Percentiles rank a stretch among this genome's conserved stretches.
phyloP scores from a whole-genome alignment of 2,888 invertebrate genomes.

The Caenorhabditis sinica region DNA sequence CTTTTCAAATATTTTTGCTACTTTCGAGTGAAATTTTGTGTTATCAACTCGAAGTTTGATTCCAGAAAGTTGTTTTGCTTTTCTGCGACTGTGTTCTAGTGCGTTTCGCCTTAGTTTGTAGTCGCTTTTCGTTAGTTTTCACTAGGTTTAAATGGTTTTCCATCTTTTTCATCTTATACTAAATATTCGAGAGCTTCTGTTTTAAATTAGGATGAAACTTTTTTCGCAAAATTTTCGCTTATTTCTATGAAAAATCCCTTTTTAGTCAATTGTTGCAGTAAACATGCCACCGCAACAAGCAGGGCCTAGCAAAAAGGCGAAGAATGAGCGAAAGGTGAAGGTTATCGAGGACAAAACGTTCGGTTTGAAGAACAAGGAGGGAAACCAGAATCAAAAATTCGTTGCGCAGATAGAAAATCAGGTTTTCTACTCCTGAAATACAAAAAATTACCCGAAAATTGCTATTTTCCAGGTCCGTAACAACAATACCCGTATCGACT shows the following conservation, averaged over 20 bases:
- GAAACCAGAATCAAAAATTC: conserved; percentile 97
- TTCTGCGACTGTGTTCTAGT: no score
- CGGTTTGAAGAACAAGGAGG: conserved; percentile 99
- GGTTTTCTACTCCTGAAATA: neutral
- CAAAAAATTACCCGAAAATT: neutral
- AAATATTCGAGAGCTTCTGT: neutral
- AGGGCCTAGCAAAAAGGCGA: conserved; percentile 94
- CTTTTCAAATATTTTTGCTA: no score
- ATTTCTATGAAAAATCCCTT: neutral
- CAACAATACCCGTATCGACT: conserved; percentile 67
- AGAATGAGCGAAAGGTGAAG: conserved; percentile 97
- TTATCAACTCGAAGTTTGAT: no score
- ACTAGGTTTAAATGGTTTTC: neutral
- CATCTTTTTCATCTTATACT: no score
- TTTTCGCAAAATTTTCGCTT: neutral
- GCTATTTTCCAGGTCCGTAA: conserved; percentile 59
- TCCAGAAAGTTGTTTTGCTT: no score
- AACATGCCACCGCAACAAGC: conserved; percentile 92
- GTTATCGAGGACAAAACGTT: conserved; percentile 96
- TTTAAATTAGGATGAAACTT: neutral
- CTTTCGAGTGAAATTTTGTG: no score
- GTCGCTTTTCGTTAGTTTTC: no score
- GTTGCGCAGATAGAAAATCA: conserved; percentile 91
- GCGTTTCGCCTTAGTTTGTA: no score
- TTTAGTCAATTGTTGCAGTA: conserved; percentile 1